phyloP scores from a whole-genome alignment of 2,888 invertebrate species.

The Lepidocyrtinus sp. region DNA sequence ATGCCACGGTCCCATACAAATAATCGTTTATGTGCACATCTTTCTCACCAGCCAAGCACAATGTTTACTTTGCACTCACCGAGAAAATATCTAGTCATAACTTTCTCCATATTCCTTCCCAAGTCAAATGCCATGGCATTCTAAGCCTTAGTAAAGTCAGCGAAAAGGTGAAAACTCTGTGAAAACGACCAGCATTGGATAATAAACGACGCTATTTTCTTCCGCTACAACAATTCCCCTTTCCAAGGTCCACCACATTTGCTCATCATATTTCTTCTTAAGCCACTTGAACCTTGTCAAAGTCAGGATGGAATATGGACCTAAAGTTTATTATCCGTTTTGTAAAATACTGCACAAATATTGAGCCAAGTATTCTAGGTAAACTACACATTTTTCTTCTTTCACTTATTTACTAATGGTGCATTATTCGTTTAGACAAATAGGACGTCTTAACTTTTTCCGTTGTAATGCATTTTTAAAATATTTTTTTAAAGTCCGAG shows the following conservation, averaged over 20 bases:
- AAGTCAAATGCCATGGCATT: not conserved
- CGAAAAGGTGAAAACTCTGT: too few species aligned
- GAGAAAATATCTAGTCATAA: not conserved
- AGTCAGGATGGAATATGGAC: slow-evolving; percentile 30
- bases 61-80: not conserved
- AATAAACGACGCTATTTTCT: not conserved
- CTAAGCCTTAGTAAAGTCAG: too few species aligned
- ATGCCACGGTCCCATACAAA: not conserved
- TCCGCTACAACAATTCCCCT: not conserved
- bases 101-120: not conserved
- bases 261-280: slow-evolving; percentile 53
- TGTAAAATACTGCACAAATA: too few species aligned
- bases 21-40: not conserved
- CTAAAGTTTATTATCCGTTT: not conserved
- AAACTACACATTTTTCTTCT: too few species aligned
- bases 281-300: slow-evolving; percentile 56
- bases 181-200: too few species aligned
- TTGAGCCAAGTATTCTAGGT: too few species aligned
- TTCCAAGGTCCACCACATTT: slow-evolving; percentile 33
- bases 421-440: not conserved
- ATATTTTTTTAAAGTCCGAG: too few species aligned
- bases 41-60: not conserved
- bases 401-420: too few species aligned
- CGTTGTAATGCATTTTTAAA: too few species aligned
- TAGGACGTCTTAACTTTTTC: not conserved